Evolutionary conservation across 2,888 invertebrate genomes (phyloP).

Genomic region (Orthosia gracilis): DNA sequence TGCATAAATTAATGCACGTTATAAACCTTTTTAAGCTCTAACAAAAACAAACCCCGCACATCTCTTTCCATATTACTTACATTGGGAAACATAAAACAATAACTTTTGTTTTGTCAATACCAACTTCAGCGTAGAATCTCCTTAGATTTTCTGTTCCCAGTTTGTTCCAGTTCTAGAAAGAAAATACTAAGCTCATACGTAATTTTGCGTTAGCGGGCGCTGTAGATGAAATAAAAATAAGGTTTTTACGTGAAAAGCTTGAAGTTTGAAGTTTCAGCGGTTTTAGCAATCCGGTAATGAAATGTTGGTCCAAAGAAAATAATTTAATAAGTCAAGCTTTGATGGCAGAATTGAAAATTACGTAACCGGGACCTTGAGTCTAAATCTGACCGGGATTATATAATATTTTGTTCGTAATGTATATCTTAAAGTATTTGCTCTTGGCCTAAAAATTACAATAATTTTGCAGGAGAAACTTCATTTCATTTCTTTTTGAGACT

Average conservation of each 20-base stretch:
- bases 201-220: constrained; percentile 53
- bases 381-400: constrained; percentile 9
- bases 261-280: constrained; percentile 43
- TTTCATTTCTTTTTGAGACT: neutral
- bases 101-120: constrained; percentile 77
- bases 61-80: constrained; percentile 45
- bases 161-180: constrained; percentile 76
- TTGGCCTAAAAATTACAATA: neutral
- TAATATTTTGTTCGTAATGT: constrained; percentile 1
- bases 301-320: constrained; percentile 37
- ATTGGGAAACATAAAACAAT: constrained; percentile 67
- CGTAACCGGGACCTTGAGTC: neutral
- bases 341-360: constrained; percentile 32
- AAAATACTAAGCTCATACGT: constrained; percentile 68
- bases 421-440: neutral
- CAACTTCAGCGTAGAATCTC: constrained; percentile 73
- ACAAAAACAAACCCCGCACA: constrained; percentile 31
- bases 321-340: constrained; percentile 28
- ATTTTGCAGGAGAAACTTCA: neutral
- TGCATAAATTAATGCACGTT: no score
- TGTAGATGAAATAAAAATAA: constrained; percentile 53
- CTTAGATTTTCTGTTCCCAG: constrained; percentile 74
- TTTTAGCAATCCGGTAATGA: constrained; percentile 31
- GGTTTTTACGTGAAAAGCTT: constrained; percentile 38
- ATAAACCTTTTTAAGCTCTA: neutral